These are phyloP conservation scores for Nowickia ferox DNA, from an alignment of 2,888 invertebrate genomes.

Conservation along the genomic window DNA sequence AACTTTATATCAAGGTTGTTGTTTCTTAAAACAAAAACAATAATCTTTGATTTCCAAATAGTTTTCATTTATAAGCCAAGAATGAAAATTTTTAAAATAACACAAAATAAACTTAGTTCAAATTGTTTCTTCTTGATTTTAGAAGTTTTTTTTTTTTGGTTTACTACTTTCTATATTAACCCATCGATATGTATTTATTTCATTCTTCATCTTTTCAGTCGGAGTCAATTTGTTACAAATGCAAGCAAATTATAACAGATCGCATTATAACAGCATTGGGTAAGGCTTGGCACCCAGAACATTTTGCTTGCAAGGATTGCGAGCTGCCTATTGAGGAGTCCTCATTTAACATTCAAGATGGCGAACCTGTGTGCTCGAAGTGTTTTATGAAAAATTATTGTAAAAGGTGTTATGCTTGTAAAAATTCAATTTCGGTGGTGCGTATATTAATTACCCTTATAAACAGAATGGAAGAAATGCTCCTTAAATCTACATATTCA, in stretches of 20 bases:
- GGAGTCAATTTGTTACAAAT: conserved; percentile 81
- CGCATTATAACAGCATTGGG: conserved; percentile 94
- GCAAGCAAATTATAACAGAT: conserved; percentile 80
- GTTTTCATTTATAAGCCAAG: no score
- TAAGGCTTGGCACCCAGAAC: conserved; percentile 97
- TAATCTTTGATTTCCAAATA: no score
- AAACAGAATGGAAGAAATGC: no score
- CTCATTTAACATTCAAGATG: conserved; percentile 91
- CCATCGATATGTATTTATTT: not conserved
- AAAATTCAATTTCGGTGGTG: conserved; percentile 92
- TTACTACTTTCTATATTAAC: no score
- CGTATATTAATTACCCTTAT: conserved; percentile 77
- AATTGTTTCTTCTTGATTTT: no score
- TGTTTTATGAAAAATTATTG: conserved; percentile 95
- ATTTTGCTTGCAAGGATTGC: conserved; percentile 96
- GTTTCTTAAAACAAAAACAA: no score
- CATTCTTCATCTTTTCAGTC: conserved; percentile 69
- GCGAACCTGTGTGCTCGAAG: conserved; percentile 92
- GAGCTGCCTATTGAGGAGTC: conserved; percentile 93
- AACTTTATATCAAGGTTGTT: no score
- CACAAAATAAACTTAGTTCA: no score
- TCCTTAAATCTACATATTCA: no score
- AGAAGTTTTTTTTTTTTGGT: no score
- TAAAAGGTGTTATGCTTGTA: conserved; percentile 94
- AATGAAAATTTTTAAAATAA: no score